phyloP scores from a whole-genome alignment of 2,113 vertebrate species.

The Platysteira castanea region DNA sequence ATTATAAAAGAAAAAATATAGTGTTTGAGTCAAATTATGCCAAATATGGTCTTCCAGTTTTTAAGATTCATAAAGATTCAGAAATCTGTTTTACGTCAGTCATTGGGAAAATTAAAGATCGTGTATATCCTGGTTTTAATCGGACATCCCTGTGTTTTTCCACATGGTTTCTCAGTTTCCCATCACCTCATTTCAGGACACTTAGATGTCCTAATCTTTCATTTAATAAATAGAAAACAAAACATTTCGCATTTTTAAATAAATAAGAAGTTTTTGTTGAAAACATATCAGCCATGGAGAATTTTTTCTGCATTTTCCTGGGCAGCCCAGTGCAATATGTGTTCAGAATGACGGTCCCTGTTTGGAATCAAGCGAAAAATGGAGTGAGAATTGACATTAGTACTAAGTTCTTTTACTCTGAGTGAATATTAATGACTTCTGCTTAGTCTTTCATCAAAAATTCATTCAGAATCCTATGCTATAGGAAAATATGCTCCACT shows the following conservation, averaged over 20 bases:
- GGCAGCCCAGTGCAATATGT: not conserved
- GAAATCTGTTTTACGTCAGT: not conserved
- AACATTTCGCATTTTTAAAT: not conserved
- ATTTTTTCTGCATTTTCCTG: not conserved
- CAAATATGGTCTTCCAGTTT: not conserved
- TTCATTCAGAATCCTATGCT: not conserved
- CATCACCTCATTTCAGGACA: not conserved
- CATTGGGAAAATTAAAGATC: not conserved
- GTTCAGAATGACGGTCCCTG: not conserved
- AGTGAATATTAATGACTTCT: not conserved
- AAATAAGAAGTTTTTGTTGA: not conserved
- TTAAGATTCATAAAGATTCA: not conserved
- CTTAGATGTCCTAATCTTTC: not conserved
- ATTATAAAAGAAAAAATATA: not conserved
- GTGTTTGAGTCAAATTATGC: not conserved
- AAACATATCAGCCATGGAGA: not conserved
- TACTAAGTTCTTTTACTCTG: not conserved
- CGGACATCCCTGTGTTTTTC: not conserved
- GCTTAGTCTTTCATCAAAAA: constrained; percentile 1
- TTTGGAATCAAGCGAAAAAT: not conserved
- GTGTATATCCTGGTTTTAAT: not conserved
- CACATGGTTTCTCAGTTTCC: not conserved
- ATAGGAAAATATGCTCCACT: not conserved
- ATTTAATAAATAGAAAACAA: not conserved
- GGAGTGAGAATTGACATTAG: not conserved